Evolutionary conservation across 2,888 invertebrate genomes (phyloP).

Genomic region (Rhamphomyia laevipes): DNA sequence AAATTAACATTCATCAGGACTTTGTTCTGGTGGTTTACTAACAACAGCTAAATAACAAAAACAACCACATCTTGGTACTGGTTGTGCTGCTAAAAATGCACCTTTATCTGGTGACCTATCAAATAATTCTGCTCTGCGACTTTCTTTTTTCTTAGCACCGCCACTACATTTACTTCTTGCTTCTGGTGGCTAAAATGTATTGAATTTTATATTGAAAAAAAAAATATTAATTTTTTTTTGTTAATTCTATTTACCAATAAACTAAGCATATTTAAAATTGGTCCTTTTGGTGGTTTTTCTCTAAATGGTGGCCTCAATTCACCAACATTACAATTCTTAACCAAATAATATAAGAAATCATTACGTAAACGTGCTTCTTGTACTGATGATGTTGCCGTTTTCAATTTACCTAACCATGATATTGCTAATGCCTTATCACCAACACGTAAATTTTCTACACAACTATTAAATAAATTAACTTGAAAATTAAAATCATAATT

Average conservation of each 20-base stretch:
- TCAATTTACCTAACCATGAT: slow-evolving; percentile 42
- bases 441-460: slow-evolving; percentile 33
- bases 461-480: slow-evolving; percentile 39
- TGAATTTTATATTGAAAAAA: not conserved
- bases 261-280: slow-evolving; percentile 36
- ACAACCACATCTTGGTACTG: slow-evolving; percentile 45
- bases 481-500: slow-evolving; percentile 45
- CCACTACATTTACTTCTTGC: no score
- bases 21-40: slow-evolving; percentile 20
- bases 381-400: slow-evolving; percentile 35
- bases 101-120: slow-evolving; percentile 45
- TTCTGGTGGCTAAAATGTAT: not conserved
- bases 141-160: not conserved
- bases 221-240: no score
- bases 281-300: slow-evolving; percentile 39
- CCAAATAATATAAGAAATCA: slow-evolving; percentile 43
- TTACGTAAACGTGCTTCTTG: slow-evolving; percentile 43
- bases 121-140: slow-evolving; percentile 35
- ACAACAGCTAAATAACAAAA: slow-evolving; percentile 47
- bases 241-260: slow-evolving; percentile 36
- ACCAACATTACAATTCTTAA: slow-evolving; percentile 39
- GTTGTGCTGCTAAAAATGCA: slow-evolving; percentile 44
- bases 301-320: slow-evolving; percentile 40
- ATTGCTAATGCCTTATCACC: slow-evolving; percentile 36
- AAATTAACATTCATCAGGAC: no score